Percentiles rank a stretch among this genome's conserved stretches.
Evolutionary conservation across 2,888 invertebrate species (phyloP).

Genomic region (Hylaea fasciaria): DNA sequence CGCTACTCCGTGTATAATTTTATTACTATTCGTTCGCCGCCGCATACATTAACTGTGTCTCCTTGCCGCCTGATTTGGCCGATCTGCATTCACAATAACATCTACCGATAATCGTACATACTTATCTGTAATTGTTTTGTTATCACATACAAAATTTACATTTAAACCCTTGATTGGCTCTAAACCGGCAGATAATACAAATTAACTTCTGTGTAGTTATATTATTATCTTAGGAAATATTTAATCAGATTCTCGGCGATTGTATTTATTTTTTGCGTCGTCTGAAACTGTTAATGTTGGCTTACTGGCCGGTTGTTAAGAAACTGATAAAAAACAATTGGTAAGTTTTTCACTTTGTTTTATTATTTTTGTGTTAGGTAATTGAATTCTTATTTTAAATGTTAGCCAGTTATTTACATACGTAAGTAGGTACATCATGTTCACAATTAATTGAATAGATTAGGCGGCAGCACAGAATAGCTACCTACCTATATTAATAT

Average conservation of each 20-base stretch:
- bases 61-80: conserved; percentile 56
- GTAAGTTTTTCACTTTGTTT: conserved; percentile 13
- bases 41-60: conserved; percentile 67
- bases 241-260: conserved; percentile 46
- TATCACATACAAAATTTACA: conserved; percentile 75
- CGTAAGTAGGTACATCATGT: no score
- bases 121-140: conserved; percentile 78
- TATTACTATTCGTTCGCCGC: conserved; percentile 77
- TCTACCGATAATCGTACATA: conserved; percentile 62
- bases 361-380: background rate
- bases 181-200: conserved; percentile 72
- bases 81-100: conserved; percentile 54
- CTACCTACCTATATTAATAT: no score
- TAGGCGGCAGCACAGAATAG: no score
- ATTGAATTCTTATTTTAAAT: background rate
- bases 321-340: conserved; percentile 16
- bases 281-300: conserved; percentile 14
- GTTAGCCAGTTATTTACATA: background rate
- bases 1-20: conserved; percentile 83
- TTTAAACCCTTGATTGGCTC: conserved; percentile 80
- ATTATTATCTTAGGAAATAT: conserved; percentile 41
- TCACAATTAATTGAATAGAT: no score
- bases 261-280: conserved; percentile 29
- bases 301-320: conserved; percentile 26
- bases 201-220: conserved; percentile 40